Evolutionary conservation across 2,888 invertebrate genomes (phyloP), one percentile per base, ranked within the genome.

Genomic region (Eupithecia abbreviata): DNA sequence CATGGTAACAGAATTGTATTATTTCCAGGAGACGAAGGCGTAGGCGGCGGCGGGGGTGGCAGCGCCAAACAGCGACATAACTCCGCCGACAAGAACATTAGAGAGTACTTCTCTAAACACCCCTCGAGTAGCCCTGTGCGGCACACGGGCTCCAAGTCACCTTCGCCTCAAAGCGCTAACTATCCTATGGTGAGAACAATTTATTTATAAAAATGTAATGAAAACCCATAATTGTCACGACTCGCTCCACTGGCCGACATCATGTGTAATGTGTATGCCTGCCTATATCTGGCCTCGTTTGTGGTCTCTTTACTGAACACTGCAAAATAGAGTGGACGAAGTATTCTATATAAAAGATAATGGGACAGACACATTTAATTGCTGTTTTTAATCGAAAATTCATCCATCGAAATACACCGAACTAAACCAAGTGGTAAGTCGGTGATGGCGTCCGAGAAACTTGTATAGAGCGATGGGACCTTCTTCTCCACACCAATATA

Each of bases 21-120:
- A 71, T 90, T 91, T 73, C 13, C 90, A 94, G 95, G 94, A 84
- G 95, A 93, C 82, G 95, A 95, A 89, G 95, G 94, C 83, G 94
- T 90, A 49, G 95, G 95, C 76, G 96, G 96, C 71, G 96, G 96
- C 84, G 96, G 96, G 86, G 94, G 95, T 71, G 95, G 93, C 45
- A 94, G 93, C 55, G 93, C 94, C 74, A 95, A 95, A 87, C 92
- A 95, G 85, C 88, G 95, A 86, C 90, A 93, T 84, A 93, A 93
- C 85, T 93, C 95, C 82, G 88, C 95, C 85, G 96, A 96, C 84
- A 98, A 98, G 93, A 98, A 98, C 93, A 98, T 98, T 90, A 98
- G 98, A 92, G 98, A 99, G 90, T 99, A 98, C 92, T 97, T 97
- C 91, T 97, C 97, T 88, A 98, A 98, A 92, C 97, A 97, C 92